Evolutionary conservation across 2,113 vertebrate genomes (phyloP), one percentile per base, ranked within the genome.

Genomic region (Acrocephalus arundinaceus): DNA sequence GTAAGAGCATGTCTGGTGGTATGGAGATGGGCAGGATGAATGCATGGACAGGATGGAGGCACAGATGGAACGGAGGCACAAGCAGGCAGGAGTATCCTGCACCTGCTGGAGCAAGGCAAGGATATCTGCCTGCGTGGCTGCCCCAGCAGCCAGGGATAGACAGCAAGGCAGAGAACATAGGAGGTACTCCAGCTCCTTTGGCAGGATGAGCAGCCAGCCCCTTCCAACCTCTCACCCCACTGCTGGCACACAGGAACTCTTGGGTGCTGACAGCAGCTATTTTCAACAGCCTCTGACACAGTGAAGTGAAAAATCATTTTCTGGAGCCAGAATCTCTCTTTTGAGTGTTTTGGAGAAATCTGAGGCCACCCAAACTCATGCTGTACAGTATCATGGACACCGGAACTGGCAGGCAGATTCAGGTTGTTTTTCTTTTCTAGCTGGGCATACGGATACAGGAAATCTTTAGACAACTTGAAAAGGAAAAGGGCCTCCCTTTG

Each of bases 401-500:
- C 35, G 48, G 35, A 73, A 63, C 35, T 23, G 33, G 55, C 23
- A 39, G 55, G 55, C 23, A 76, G 39, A 33, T 37, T 46, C 57
- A 63, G 57, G 37, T 28, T 76, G 59, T 8, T 91, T 89, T 78
- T 49, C 55, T 84, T 41, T 86, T 55, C 88, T 89, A 21, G 73
- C 65, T 93, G 87, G 90, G 87, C 92, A 74, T 67, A 94, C 3
- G 73, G 94, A 85, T 81, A 83, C 65, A 58, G 91, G 80, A 85
- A 90, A 41, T 92, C 92, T 96, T 96, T 75, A 77, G 96, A 94
- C 88, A 96, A 72, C 43, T 77, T 90, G 95, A 95, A 94, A 91
- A 93, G 28, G 81, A 63, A 80, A 92, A 57, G 52, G 61, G 80
- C 55, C 65, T 97, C 82, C 68, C 79, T 95, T 91, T 92, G 90